phyloP scores from a whole-genome alignment of 2,797 vertebrate genomes.

The Spheniscus humboldti region DNA sequence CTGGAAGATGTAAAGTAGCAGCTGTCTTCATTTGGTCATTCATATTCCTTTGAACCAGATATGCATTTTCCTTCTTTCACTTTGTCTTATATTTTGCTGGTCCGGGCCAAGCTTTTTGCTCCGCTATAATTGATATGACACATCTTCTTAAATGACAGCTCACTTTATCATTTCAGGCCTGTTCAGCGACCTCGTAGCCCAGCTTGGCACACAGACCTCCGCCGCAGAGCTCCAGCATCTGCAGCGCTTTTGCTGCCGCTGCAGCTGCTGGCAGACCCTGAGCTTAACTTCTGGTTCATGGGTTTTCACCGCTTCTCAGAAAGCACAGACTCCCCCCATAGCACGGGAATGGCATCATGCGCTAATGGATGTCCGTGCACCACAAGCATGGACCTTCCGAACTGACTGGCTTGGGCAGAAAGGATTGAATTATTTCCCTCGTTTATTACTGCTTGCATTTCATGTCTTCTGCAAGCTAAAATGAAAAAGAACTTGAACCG shows the following conservation, averaged over 20 bases:
- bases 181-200: neutral
- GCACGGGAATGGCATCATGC: neutral
- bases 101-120: neutral
- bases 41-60: neutral
- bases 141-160: neutral
- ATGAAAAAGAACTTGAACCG: neutral
- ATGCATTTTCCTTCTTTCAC: neutral
- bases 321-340: neutral
- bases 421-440: neutral
- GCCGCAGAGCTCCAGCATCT: neutral
- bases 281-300: neutral
- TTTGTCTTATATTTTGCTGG: neutral
- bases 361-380: rapidly evolving
- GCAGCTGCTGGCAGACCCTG: neutral
- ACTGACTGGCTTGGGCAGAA: neutral
- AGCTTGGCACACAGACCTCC: neutral
- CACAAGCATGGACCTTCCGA: neutral
- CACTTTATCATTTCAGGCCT: conserved; percentile 9
- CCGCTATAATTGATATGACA: neutral
- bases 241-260: neutral
- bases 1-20: neutral
- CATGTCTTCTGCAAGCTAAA: neutral
- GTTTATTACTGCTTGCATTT: neutral
- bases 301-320: neutral
- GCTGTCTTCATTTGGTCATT: neutral